Base-by-base conservation (phyloP, 23 tunicate genomes). In the Ascidia mentula region DNA sequence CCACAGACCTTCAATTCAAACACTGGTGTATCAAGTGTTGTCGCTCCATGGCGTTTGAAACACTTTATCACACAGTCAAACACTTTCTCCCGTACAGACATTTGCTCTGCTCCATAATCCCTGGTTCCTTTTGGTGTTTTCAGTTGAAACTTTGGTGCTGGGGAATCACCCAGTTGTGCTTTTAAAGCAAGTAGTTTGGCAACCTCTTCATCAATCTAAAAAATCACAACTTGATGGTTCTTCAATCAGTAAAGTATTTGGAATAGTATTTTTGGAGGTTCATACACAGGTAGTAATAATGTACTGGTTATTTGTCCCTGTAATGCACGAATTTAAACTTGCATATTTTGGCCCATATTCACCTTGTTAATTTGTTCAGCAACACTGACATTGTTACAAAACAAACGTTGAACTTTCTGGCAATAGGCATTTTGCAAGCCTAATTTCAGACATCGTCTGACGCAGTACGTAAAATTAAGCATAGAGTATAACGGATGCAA, bases 21-120 rank as follows among this genome's bases (percentile, higher is more conserved):
- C 8, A 95, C 99, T 75, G 99, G 99, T 42, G 99, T 95, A 36
- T 95, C 96, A 6, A 95, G 91, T 36, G 99, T 95, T 74, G 83
- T 82, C 26, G 99, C 99, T 13, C 99, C 99, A 83, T 95, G 99
- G 18, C 96, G 85, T 75, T 95, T 95, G 35, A 95, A 95, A 65
- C 91, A 86, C 26, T 75, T 73, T 18, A 83, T 87, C 32, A 95
- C 83, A 6, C 72, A 87, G 35, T 71, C 75, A 59, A 90, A 80
- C 17, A 90, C 92, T 31, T 78, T 80, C 79, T 95, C 96, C 33
- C 99, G 72, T 8, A 90, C 83, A n/a, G 92, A 92, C 99, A 95
- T 95, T 72, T 95, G 92, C 45, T 83, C 80, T 0, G 95, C 90
- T 34, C 75, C 87, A 76, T 85, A 90, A 76, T 95, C 99, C 34